Evolutionary conservation across 2,113 vertebrate genomes (phyloP).

Genomic region (Psilopogon haemacephalus): DNA sequence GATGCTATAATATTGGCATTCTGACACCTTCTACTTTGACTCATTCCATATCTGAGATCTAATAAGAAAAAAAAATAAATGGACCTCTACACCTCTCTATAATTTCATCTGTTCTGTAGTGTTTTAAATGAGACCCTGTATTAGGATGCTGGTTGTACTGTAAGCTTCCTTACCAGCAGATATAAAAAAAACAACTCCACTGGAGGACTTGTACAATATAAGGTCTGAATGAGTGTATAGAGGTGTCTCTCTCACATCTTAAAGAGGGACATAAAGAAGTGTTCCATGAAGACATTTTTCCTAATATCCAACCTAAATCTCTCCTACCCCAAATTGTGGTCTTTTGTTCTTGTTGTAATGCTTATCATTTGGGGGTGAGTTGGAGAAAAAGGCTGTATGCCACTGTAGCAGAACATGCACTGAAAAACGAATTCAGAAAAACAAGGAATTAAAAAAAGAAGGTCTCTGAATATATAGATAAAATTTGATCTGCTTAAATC

Average conservation of each 20-base stretch:
- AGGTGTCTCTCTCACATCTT: background rate
- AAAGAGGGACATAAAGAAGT: background rate
- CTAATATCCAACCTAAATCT: no score
- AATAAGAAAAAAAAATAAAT: background rate
- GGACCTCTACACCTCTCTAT: background rate
- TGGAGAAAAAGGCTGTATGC: background rate
- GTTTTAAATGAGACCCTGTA: background rate
- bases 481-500: background rate
- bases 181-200: background rate
- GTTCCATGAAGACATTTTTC: no score
- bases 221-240: background rate
- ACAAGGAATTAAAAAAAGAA: background rate
- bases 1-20: background rate
- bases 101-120: background rate
- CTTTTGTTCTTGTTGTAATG: no score
- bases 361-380: background rate
- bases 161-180: background rate
- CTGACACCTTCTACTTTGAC: slow-evolving; percentile 42
- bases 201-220: rapidly evolving
- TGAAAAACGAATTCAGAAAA: background rate
- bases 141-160: background rate
- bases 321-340: no score
- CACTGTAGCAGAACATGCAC: background rate
- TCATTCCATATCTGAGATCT: background rate
- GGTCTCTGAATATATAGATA: background rate